Base-by-base conservation (phyloP, 2,113 vertebrate genomes). In the Hirundichthys speculiger region DNA sequence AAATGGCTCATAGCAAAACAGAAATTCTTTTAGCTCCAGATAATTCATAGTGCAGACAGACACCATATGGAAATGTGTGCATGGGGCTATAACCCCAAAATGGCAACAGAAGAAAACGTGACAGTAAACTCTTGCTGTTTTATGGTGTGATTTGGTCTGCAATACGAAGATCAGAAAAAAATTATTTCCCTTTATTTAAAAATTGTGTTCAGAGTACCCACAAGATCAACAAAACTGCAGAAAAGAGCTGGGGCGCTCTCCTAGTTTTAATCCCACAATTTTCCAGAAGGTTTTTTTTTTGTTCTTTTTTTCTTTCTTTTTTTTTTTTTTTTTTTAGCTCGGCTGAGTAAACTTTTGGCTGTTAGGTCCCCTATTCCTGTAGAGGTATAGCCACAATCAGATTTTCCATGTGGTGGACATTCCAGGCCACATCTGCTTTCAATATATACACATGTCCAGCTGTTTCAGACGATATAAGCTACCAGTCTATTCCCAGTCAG, bases 401-500 rank as follows among this genome's bases (percentile, higher is more conserved):
- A 72, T 86, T 91, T 91, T 91, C 88, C 90, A 84, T 87, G 86
- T 87, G 79, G 69, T 80, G 78, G 73, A 76, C 86, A 89, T 90
- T 87, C 84, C 82, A 68, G 41, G 8, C 59, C 70, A 90, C 90
- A 91, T 92, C 89, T 92, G 91, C 64, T 92, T 90, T 75, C 42
- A 80, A 80, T 89, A 86, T 50, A 65, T 53, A 46, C 71, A 56
- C 60, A 71, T 30, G 66, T 77, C 79, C 87, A 90, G 81, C 85
- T 91, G 85, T 83, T 89, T 68, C 52, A 70, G 72, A 57, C 77
- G 59, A n/a, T 83, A 83, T 77, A 72, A 69, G 57, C 77, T 80
- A 61, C 64, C 66, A 80, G 76, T 47, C 72, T 79, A 62, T 73
- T 69, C 61, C 50, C 46, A 83, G 50, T 75, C 46, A 42, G 56